Percentiles rank a stretch among this genome's conserved stretches.
These are phyloP conservation scores for Microhierax caerulescens DNA, from an alignment of 2,797 vertebrate species.

Conservation along the genomic window DNA sequence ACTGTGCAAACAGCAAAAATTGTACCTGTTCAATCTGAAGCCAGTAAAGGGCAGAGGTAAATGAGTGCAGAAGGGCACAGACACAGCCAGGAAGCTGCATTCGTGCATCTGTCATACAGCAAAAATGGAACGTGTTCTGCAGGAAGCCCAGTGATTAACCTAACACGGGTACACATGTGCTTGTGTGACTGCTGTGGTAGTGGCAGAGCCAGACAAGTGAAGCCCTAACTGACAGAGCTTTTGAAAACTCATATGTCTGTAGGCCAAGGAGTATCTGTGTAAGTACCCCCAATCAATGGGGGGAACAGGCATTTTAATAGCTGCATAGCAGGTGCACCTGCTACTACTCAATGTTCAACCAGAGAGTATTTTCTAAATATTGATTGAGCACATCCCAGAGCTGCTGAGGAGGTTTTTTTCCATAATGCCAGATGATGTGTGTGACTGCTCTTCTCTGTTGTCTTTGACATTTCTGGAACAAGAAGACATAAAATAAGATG, in stretches of 20 bases:
- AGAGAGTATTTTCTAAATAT: constrained; percentile 32
- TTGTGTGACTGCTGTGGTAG: neutral
- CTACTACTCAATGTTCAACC: constrained; percentile 20
- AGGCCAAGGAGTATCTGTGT: neutral
- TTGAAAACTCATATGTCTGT: neutral
- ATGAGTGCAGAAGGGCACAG: neutral
- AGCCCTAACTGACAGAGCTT: neutral
- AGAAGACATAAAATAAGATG: neutral
- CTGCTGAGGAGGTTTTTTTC: neutral
- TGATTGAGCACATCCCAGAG: constrained; percentile 20
- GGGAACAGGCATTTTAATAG: constrained; percentile 44
- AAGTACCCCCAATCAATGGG: neutral
- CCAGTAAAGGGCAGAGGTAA: neutral
- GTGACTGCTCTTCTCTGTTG: neutral
- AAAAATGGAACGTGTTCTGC: neutral
- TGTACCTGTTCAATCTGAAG: neutral
- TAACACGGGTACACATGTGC: neutral
- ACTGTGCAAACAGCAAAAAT: neutral
- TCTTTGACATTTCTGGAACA: neutral
- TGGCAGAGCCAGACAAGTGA: neutral
- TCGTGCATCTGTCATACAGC: neutral
- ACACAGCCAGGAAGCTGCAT: neutral
- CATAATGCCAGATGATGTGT: neutral
- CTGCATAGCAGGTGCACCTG: constrained; percentile 46
- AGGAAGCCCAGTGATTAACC: neutral